Evolutionary conservation across 2,888 invertebrate genomes (phyloP), one percentile per base, ranked within the genome.

Genomic region (Ormyrus rosae): DNA sequence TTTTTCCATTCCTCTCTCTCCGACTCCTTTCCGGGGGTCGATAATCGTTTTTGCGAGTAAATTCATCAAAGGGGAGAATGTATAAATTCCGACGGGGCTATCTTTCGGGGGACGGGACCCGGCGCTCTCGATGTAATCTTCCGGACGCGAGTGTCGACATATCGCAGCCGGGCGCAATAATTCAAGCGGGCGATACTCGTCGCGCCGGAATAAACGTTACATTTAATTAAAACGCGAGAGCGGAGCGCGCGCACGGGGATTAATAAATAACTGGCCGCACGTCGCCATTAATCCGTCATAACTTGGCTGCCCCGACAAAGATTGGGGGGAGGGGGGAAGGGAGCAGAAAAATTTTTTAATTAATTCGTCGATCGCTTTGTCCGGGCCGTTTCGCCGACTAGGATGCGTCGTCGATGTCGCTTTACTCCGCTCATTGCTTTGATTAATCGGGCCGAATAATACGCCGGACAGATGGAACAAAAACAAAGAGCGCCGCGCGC

Each of bases 201-300:
- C 34, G 69, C 68, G 10, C 46, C 46, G 77, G 61, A 74, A 81
- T 81, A 81, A 81, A 81, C 81, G 81, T 78, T 81, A 78, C 71
- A 75, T 81, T 81, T 81, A 81, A 81, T 81, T 81, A 81, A 81
- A 81, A 69, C 78, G 74, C 60, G 61, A 8, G 60, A 0, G 34
- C 11, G 5, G 56, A 4, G 71, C 11, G 2, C 34, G 63, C 6
- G 67, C 64, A 13, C 69, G 11, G 79, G 81, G 79, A 81, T 81
- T 78, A 79, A 79, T 81, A 81, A 78, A 81, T 75, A 79, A 81
- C 78, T 63, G 58, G 56, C 45, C n/a, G 60, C 51, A 45, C 50
- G 76, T 75, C 76, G 72, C 75, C 72, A 81, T 81, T 78, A 79
- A 81, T 81, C 78, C 79, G 78, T 79, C 81, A 79, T 81, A 81